A percentile compares a stretch with the other conserved stretches of the same genome.
Conservation (phyloP, 2,797 vertebrate genomes). For the Lepilemur ruficaudatus region DNA sequence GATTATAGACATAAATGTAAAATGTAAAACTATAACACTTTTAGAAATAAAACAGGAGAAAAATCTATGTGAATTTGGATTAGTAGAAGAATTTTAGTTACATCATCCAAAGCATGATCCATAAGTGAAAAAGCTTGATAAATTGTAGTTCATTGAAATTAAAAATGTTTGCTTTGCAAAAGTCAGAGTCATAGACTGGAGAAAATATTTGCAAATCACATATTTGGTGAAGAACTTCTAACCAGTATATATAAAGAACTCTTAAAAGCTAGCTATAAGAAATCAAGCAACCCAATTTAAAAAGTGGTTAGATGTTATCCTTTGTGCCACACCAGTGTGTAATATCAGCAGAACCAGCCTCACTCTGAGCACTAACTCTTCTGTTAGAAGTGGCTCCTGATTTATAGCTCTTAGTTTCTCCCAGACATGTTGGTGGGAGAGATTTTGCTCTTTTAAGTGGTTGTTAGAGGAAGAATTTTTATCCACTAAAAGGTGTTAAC, state of each 20-base stretch:
- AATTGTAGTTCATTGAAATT: neutral
- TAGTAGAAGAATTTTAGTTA: neutral
- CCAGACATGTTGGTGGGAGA: slow-evolving; percentile 19
- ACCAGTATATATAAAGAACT: neutral
- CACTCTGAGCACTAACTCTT: neutral
- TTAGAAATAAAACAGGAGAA: neutral
- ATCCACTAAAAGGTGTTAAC: neutral
- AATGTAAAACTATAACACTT: neutral
- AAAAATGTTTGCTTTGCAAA: neutral
- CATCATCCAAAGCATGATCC: neutral
- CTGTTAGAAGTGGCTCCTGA: neutral
- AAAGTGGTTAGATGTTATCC: slow-evolving; percentile 81
- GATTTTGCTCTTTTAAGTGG: neutral
- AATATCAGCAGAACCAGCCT: slow-evolving; percentile 79
- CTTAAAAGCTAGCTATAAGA: neutral
- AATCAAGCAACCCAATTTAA: neutral
- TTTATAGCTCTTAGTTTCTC: neutral
- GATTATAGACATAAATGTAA: neutral
- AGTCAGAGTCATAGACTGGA: neutral
- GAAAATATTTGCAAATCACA: neutral
- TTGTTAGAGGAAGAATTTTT: slow-evolving; percentile 14
- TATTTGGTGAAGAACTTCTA: neutral
- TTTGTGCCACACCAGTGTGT: slow-evolving; percentile 81
- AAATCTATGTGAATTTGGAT: neutral
- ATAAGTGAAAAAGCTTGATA: neutral